These are phyloP conservation scores for Palloptera scutellata DNA, from an alignment of 2,888 invertebrate species.

Conservation along the genomic window DNA sequence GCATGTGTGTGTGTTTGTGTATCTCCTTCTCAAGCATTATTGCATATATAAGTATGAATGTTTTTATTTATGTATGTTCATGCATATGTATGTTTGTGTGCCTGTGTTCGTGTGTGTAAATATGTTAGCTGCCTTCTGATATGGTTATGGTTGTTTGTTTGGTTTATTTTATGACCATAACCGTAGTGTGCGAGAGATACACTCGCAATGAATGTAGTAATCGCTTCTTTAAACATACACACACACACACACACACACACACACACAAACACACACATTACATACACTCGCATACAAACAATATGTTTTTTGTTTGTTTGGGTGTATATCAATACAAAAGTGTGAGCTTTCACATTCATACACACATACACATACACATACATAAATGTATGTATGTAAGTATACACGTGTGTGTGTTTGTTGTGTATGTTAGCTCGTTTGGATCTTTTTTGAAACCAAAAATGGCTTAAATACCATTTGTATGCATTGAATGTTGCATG, in stretches of 20 bases:
- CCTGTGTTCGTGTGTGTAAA: slow-evolving; percentile 13
- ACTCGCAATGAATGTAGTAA: slow-evolving; percentile 15
- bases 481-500: slow-evolving; percentile 59
- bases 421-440: slow-evolving; percentile 31
- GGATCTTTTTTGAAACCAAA: slow-evolving; percentile 34
- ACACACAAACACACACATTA: slow-evolving; percentile 13
- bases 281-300: neutral
- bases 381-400: slow-evolving; percentile 26
- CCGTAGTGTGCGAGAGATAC: slow-evolving; percentile 40
- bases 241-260: neutral
- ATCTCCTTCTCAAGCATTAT: neutral
- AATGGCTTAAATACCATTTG: slow-evolving; percentile 58
- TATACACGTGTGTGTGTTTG: slow-evolving; percentile 37
- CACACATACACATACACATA: slow-evolving; percentile 18
- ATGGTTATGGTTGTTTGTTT: slow-evolving; percentile 59
- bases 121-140: slow-evolving; percentile 47
- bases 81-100: neutral
- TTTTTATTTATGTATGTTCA: neutral
- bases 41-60: slow-evolving; percentile 1
- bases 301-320: neutral
- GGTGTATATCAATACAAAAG: slow-evolving; percentile 20
- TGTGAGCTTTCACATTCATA: too few species aligned
- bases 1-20: neutral
- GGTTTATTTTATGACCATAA: slow-evolving; percentile 61
- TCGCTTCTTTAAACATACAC: slow-evolving; percentile 14